Evolutionary conservation across 1,140 invertebrate genomes (phyloP), one percentile per base, ranked within the genome.

Genomic region (Cherax destructor): DNA sequence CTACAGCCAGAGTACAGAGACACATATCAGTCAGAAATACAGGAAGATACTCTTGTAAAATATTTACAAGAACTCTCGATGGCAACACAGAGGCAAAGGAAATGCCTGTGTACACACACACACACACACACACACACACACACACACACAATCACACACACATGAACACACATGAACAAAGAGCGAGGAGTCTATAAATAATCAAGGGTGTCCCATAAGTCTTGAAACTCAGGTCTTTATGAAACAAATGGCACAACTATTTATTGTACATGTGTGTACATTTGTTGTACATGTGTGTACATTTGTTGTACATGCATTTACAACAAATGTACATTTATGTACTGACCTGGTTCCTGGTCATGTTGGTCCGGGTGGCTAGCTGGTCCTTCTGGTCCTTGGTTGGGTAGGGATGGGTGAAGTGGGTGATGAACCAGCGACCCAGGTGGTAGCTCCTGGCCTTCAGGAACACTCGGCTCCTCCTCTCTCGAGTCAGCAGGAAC

Each of bases 371-470:
- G 24, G 56, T 78, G 1, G 92, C 92, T 30, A 93, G 78, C 59
- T 90, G 61, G 78, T 93, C 92, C 78, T 93, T 93, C 83, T 93
- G 92, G 30, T 91, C 87, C 92, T 93, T 93, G 59, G 87, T 88
- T 3, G 92, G 92, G 78, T 93, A 93, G n/a, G 92, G 92, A 56
- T 93, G 92, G 9, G 91, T 93, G 87, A 93, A 93, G 87, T 93
- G 92, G 50, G 92, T 90, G 7, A 93, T 90, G 84, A 93, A 93
- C 92, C 92, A 93, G 11, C 92, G 69, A 3, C 92, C 92, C 21
- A 93, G 69, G 65, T 92, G 86, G 69, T 88, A 88, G 56, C 92
- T 93, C 69, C 92, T 69, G n/a, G 83, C 85, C 84, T 93, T 93
- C 59, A 93, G 87, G 84, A 92, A 93, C 69, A 86, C 92, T 6